phyloP scores from a whole-genome alignment of 2,888 invertebrate genomes.

The Sarcophaga variegata region DNA sequence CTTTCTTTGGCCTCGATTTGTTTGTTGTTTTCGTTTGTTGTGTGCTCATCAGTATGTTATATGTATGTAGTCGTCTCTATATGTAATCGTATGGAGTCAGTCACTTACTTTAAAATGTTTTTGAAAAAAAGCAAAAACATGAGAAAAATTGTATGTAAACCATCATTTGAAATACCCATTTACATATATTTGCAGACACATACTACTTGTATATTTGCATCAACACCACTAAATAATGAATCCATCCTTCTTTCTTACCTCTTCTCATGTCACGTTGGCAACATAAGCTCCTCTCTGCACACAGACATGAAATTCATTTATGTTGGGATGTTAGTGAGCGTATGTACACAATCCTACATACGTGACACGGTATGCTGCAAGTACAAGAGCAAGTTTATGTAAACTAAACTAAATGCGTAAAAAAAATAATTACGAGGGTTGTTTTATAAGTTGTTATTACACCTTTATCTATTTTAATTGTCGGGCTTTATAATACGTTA shows the following conservation, averaged over 20 bases:
- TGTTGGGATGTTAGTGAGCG: not conserved
- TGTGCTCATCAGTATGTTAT: not conserved
- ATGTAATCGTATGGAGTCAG: not conserved
- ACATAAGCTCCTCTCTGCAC: not conserved
- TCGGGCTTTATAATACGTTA: too few relatives aligned
- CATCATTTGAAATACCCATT: not conserved
- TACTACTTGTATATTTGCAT: not conserved
- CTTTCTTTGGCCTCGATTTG: not conserved
- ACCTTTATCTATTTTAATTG: too few relatives aligned
- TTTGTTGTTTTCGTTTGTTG: not conserved
- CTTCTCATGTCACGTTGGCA: not conserved
- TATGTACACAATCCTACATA: not conserved
- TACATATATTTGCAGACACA: not conserved
- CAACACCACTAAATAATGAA: too few relatives aligned
- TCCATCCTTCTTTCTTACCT: too few relatives aligned
- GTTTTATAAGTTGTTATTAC: not conserved
- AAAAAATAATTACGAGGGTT: not conserved
- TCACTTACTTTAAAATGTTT: slow-evolving; percentile 3
- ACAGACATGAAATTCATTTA: not conserved
- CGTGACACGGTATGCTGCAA: slow-evolving; percentile 2
- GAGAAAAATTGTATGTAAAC: too few relatives aligned
- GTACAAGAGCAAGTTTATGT: slow-evolving; percentile 57
- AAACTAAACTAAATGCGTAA: slow-evolving; percentile 9
- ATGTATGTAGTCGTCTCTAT: not conserved
- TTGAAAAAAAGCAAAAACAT: too few relatives aligned